phyloP scores from a whole-genome alignment of 2,888 invertebrate species.

The Pseudolycoriella hygida region DNA sequence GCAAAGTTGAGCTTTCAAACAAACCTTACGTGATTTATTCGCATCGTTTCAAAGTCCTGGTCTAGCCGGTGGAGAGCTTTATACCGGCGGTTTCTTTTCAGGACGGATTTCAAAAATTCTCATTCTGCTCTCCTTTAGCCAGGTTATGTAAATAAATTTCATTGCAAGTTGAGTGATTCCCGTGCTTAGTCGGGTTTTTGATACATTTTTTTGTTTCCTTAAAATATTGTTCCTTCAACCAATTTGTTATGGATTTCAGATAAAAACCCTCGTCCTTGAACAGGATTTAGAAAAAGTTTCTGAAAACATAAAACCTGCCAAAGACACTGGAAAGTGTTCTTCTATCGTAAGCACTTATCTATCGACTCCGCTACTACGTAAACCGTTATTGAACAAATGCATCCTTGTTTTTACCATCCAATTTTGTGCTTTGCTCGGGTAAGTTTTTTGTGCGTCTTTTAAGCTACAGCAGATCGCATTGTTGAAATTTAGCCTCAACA shows the following conservation, averaged over 20 bases:
- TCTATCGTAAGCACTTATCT: constrained; percentile 22
- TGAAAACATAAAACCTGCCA: neutral
- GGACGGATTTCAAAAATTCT: too few species aligned
- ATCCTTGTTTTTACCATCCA: constrained; percentile 44
- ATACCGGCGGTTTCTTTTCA: too few species aligned
- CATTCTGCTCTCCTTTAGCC: too few species aligned
- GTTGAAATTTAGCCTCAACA: constrained; percentile 57
- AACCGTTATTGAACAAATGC: constrained; percentile 41
- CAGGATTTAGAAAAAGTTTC: too few species aligned
- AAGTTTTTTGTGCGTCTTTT: constrained; percentile 19
- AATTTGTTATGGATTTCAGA: neutral
- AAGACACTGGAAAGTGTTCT: constrained; percentile 9
- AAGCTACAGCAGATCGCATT: too few species aligned
- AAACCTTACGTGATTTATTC: too few species aligned
- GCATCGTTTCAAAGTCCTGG: too few species aligned
- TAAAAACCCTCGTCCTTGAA: neutral
- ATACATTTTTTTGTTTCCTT: neutral
- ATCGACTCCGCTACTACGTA: constrained; percentile 42
- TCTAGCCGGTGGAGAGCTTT: too few species aligned
- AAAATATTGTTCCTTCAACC: neutral
- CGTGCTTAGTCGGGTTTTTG: neutral
- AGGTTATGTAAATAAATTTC: too few species aligned
- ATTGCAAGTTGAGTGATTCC: too few species aligned
- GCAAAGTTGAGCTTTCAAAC: too few species aligned
- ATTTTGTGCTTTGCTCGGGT: constrained; percentile 49